Evolutionary conservation across 2,888 invertebrate genomes (phyloP), one percentile per base, ranked within the genome.

Genomic region (Aporophyla nigra): DNA sequence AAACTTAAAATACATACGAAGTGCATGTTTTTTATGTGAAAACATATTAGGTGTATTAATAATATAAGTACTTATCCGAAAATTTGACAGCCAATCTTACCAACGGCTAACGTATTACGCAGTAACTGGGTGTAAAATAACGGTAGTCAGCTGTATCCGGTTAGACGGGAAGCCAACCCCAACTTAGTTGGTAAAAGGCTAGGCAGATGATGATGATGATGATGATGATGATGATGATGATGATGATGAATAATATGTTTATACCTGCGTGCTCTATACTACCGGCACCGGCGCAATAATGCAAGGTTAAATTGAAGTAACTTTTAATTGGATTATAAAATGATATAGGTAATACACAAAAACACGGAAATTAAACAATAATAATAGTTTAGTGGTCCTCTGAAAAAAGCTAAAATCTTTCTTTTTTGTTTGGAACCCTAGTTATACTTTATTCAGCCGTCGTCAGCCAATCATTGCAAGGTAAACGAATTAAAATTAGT

Each of bases 401-500:
- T 16, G 4, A 27, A 21, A 65, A 24, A 49, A 27, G 0, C 0
- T 10, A 19, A 4, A 63, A 24, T 16, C 4, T 27, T 12, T 27
- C 0, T 19, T 46, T 65, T 24, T 46, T 19, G 43, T 46, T 19
- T 19, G 7, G 12, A 21, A 49, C 0, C 6, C 6, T 65, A 27
- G 19, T 65, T 65, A 49, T 49, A 14, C 27, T 9, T 51, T 21
- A 2, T 27, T 16, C 21, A 71, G 49, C 71, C 27, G 14, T 24
- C 51, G 19, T n/a, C 46, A 14, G 14, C 14, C 14, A 16, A 71
- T 24, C 16, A 21, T 24, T 66, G 24, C 74, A 58, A 73, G 59
- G 53, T 54, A 65, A 73, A 46, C n/a, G 19, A 54, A 80, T 53
- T 54, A 78, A 54, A 51, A 56, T 46, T 19, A 21, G 0, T 27